Percentiles rank a stretch among this genome's conserved stretches.
Conservation (phyloP, 2,797 vertebrate species). For the Sitta carolinensis region DNA sequence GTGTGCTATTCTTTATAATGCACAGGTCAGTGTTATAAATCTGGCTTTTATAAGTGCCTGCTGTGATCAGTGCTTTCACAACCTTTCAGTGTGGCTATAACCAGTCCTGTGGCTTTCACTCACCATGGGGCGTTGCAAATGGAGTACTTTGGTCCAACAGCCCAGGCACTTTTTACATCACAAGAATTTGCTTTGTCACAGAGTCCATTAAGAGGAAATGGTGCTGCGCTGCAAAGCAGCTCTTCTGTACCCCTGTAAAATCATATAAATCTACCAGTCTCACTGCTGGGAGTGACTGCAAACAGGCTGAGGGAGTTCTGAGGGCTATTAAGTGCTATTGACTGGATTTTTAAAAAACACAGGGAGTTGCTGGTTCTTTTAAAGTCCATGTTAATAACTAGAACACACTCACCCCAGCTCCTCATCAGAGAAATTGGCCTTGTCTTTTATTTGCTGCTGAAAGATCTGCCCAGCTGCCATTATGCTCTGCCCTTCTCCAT, state of each 20-base stretch:
- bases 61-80: background rate
- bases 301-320: slow-evolving; percentile 32
- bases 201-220: slow-evolving; percentile 16
- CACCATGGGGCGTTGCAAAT: background rate
- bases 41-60: background rate
- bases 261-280: slow-evolving; percentile 7
- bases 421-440: background rate
- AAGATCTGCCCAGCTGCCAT: background rate
- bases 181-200: slow-evolving; percentile 30
- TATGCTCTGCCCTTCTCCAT: background rate
- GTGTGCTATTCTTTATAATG: background rate
- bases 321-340: background rate
- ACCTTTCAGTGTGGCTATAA: background rate
- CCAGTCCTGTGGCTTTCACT: background rate
- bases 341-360: slow-evolving; percentile 28
- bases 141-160: background rate
- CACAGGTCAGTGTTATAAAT: background rate
- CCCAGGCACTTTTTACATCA: background rate
- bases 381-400: background rate
- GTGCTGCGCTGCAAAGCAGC: background rate
- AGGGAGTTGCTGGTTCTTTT: background rate
- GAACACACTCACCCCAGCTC: background rate
- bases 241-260: slow-evolving; percentile 12
- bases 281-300: background rate
- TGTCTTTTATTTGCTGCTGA: background rate